Conservation (phyloP, 1,140 invertebrate species). For the Drosophila neocordata region DNA sequence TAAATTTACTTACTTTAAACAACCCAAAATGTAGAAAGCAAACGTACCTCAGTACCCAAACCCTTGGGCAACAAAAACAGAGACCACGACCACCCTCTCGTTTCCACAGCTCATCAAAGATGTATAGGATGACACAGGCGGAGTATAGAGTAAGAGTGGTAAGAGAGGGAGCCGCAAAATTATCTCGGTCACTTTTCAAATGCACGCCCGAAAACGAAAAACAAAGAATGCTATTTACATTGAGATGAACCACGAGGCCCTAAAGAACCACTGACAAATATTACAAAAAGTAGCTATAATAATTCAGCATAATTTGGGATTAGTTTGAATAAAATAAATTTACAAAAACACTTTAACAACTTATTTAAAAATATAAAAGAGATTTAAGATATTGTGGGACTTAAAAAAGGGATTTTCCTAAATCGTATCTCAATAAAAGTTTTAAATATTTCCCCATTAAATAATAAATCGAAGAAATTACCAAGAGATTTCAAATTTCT, state of each 20-base stretch:
- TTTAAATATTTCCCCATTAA: too few relatives aligned
- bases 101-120: conserved; percentile 70
- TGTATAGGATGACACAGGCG: conserved; percentile 39
- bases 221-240: conserved; percentile 10
- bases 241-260: not conserved
- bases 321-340: not conserved
- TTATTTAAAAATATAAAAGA: too few relatives aligned
- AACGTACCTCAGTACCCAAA: conserved; percentile 13
- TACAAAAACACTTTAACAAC: not conserved
- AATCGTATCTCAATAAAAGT: too few relatives aligned
- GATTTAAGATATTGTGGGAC: too few relatives aligned
- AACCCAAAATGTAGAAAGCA: conserved; percentile 16
- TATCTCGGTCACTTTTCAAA: conserved; percentile 80
- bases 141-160: not conserved
- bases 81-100: conserved; percentile 40
- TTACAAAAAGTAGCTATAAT: not conserved
- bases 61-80: not conserved
- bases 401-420: too few relatives aligned
- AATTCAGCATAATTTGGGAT: not conserved
- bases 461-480: too few relatives aligned
- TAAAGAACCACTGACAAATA: not conserved
- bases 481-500: too few relatives aligned
- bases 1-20: conserved; percentile 67
- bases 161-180: conserved; percentile 51
- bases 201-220: conserved; percentile 59